phyloP scores from a whole-genome alignment of 2,113 vertebrate species.

The Atractosteus spatula region DNA sequence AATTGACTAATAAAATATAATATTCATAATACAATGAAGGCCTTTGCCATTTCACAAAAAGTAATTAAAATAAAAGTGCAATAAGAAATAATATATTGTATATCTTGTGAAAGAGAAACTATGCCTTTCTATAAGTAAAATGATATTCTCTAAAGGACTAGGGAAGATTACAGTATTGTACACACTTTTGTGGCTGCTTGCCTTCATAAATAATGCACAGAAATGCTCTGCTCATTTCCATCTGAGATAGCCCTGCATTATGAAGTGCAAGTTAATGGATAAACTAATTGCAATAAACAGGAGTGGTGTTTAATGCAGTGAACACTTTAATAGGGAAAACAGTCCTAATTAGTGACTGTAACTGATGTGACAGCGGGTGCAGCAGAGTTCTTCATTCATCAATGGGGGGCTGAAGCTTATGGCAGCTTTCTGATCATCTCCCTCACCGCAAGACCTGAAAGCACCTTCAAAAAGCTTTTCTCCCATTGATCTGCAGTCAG shows the following conservation, averaged over 20 bases:
- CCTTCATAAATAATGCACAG: slow-evolving; percentile 79
- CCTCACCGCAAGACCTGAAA: slow-evolving; percentile 72
- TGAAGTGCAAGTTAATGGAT: slow-evolving; percentile 81
- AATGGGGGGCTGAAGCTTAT: slow-evolving; percentile 61
- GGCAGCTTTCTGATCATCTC: slow-evolving; percentile 82
- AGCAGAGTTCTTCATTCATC: slow-evolving; percentile 79
- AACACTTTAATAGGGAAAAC: slow-evolving; percentile 79
- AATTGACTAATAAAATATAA: too few relatives aligned
- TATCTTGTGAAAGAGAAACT: too few relatives aligned
- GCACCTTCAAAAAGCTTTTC: slow-evolving; percentile 75
- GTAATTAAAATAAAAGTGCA: too few relatives aligned
- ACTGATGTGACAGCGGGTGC: slow-evolving; percentile 78
- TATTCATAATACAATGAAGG: too few relatives aligned
- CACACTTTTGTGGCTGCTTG: slow-evolving; percentile 43
- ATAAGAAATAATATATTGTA: too few relatives aligned
- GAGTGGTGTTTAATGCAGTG: slow-evolving; percentile 84
- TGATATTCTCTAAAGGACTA: slow-evolving; percentile 25
- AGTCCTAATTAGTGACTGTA: slow-evolving; percentile 87
- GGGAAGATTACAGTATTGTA: slow-evolving; percentile 1
- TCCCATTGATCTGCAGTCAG: slow-evolving; percentile 78
- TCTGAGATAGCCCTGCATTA: slow-evolving; percentile 67
- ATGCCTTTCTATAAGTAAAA: too few relatives aligned
- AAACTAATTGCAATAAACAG: slow-evolving; percentile 91
- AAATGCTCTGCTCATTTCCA: slow-evolving; percentile 67
- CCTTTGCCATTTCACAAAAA: too few relatives aligned